Base-by-base conservation (phyloP, 2,888 invertebrate species). In the Agonopterix heracliana region DNA sequence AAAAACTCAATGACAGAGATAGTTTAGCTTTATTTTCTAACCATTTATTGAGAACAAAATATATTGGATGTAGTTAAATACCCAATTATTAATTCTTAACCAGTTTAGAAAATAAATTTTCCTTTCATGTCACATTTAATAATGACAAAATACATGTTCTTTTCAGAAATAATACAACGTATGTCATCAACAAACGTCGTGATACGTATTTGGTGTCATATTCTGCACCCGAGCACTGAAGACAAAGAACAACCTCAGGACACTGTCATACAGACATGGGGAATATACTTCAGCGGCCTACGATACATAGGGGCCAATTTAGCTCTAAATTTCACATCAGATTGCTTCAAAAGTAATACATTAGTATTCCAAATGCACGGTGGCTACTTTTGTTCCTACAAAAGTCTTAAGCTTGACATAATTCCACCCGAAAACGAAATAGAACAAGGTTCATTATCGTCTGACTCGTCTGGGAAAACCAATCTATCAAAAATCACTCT, bases 281-380 rank as follows among this genome's bases (percentile, higher is more conserved):
- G 94, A 1, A 91, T 98, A 3, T 93, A 95, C 66, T 93, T 98
- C 64, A 94, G 94, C 50, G 97, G 97, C 0, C 88, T 98, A 10
- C 90, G 94, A 47, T 95, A 94, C 64, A 90, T 95, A 42, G 93
- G 94, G 45, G 91, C 92, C 45, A 92, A 93, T 71, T 75, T 93
- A 49, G 85, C 91, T 44, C 93, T 95, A 9, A 90, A 90, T 59
- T 91, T 93, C 66, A 91, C 92, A 41, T 92, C 93, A 2, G 90
- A 90, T 49, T 90, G 92, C 63, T 92, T 95, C 61, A 90, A 90
- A 70, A 85, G 90, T 54, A 95, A 95, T 73, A 92, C 95, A 43
- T 81, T 96, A 61, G 92, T 98, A 62, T 96, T 98, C 78, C 93
- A 95, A 84, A 92, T 97, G 90, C 94, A 94, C 55, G 96, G 96